Evolutionary conservation across 2,113 vertebrate species (phyloP).

Genomic region (Ochotona princeps): DNA sequence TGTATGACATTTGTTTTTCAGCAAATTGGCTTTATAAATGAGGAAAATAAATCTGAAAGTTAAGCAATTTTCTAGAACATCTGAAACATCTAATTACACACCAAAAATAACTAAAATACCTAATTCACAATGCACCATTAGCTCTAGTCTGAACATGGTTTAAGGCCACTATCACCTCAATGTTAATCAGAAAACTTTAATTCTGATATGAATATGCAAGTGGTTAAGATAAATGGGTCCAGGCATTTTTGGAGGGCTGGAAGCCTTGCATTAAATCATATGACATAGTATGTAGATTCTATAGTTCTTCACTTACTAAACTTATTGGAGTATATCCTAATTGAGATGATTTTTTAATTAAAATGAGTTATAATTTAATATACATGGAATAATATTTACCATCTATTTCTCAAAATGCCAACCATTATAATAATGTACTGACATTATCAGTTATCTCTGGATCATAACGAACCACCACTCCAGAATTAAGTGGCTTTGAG

Average conservation of each 20-base stretch:
- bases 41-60: background rate
- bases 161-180: background rate
- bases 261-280: background rate
- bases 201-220: background rate
- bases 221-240: background rate
- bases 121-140: background rate
- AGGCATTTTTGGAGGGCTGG: background rate
- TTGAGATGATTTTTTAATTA: background rate
- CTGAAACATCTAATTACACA: background rate
- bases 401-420: background rate
- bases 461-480: background rate
- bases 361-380: background rate
- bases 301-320: background rate
- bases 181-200: background rate
- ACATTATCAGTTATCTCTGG: background rate
- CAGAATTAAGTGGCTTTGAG: background rate
- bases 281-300: too few species aligned
- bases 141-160: background rate
- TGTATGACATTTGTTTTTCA: background rate
- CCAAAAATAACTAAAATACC: background rate
- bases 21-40: background rate
- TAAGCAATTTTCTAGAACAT: constrained; percentile 1
- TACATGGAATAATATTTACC: background rate
- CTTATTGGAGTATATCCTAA: background rate
- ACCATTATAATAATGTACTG: background rate